phyloP scores from a whole-genome alignment of 2,113 vertebrate species.

The Tetrax tetrax region DNA sequence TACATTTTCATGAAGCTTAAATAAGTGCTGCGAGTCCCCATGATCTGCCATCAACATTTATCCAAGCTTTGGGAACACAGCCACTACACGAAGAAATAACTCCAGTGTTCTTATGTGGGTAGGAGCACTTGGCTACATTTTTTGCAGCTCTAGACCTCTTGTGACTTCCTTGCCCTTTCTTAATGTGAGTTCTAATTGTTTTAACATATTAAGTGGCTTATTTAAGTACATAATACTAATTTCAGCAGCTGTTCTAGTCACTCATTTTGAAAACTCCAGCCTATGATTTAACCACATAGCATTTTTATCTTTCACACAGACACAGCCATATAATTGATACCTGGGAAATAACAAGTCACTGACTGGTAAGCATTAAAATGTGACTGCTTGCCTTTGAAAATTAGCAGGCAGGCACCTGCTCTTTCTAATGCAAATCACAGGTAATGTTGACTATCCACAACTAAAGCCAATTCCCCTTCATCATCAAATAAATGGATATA shows the following conservation, averaged over 20 bases:
- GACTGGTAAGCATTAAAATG: slow-evolving; percentile 51
- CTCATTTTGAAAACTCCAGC: neutral
- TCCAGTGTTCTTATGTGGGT: neutral
- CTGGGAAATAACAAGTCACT: slow-evolving; percentile 31
- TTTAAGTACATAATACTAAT: neutral
- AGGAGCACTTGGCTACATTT: neutral
- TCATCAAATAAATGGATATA: neutral
- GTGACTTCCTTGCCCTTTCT: neutral
- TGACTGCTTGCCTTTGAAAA: slow-evolving; percentile 49
- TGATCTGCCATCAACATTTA: neutral
- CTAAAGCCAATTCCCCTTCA: neutral
- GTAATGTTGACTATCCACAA: neutral
- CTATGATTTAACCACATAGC: neutral
- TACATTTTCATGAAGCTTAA: neutral
- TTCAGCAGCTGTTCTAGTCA: neutral
- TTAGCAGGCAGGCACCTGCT: slow-evolving; percentile 54
- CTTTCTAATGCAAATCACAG: slow-evolving; percentile 37
- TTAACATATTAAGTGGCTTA: neutral
- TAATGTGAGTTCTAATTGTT: neutral
- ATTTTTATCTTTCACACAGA: neutral
- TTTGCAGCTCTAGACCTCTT: neutral
- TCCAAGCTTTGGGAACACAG: neutral
- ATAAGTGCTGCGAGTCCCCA: neutral
- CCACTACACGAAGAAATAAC: accelerated
- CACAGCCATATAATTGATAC: neutral